Evolutionary conservation across 2,113 vertebrate species (phyloP).

Genomic region (Picathartes gymnocephalus): DNA sequence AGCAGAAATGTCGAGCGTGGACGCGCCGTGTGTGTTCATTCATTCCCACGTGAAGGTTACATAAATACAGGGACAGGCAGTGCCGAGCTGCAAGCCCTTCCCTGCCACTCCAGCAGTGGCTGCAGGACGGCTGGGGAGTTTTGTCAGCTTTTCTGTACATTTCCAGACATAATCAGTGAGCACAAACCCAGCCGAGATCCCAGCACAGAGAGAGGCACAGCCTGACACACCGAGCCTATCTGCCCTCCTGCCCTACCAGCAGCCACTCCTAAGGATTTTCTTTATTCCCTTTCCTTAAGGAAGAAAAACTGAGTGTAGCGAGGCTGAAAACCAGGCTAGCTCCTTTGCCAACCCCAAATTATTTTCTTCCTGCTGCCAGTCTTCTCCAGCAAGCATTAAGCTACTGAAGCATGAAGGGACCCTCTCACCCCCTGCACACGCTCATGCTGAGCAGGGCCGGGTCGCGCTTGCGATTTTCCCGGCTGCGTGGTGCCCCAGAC

Average conservation of each 20-base stretch:
- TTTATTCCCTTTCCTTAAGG: background rate
- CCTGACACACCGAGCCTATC: background rate
- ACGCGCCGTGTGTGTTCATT: slow-evolving; percentile 1
- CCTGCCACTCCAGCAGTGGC: background rate
- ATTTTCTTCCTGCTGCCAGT: background rate
- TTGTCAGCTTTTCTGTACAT: background rate
- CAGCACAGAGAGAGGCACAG: background rate
- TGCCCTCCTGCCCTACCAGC: background rate
- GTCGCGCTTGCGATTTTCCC: background rate
- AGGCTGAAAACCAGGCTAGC: background rate
- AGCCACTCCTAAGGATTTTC: background rate
- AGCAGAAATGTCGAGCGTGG: background rate
- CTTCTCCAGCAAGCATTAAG: background rate
- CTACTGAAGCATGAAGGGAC: slow-evolving; percentile 5
- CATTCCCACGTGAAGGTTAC: slow-evolving; percentile 45
- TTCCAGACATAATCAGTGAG: background rate
- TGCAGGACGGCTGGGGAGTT: background rate
- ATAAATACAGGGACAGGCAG: background rate
- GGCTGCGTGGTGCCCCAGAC: background rate
- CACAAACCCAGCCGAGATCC: background rate
- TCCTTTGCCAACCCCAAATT: background rate
- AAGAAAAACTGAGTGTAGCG: background rate
- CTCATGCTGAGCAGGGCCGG: background rate
- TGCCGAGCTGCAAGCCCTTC: background rate
- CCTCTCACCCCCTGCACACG: background rate